Evolutionary conservation across 2,113 vertebrate genomes (phyloP), one percentile per base, ranked within the genome.

Genomic region (Pseudolaguvia tuberculata): DNA sequence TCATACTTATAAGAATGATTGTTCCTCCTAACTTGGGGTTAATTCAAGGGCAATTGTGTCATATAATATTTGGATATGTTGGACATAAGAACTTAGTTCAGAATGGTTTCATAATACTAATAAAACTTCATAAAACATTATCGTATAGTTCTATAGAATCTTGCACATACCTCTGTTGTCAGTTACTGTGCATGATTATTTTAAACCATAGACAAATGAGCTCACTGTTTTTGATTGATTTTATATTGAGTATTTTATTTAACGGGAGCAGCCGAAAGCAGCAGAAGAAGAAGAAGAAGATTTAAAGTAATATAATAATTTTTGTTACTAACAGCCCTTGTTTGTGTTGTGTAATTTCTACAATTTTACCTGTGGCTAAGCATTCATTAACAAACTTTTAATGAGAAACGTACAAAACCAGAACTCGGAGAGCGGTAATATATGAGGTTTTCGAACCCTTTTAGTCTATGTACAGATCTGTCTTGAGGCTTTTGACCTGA

Each of bases 1-100:
- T 69, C 27, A n/a, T 29, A 35, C 18, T 72, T 59, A 2, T 45
- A 73, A 35, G 58, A 52, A 31, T 59, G 25, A 50, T 72, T 72
- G 56, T 62, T 73, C 25, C 23, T 52, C 52, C 6, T 48, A 18
- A 11, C 3, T 35, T 35, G 39, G 25, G 25, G 23, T 58, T 51
- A 57, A 17, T 48, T 21, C 15, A 75, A 13, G 15, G 35, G 17
- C 14, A 1, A 21, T 4, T 27, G 65, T 14, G 11, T 75, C 47
- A 47, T 57, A 25, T 27, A 67, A 17, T 2, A 20, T 48, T 31
- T 9, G 21, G 42, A 47, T 27, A 45, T 27, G 7, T 52, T 18
- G 47, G 50, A 47, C 58, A 52, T 20, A 62, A 20, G 13, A 17
- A 4, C 14, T 71, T 2, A 25, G 1, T 57, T 12, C 14, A 31